Conservation (phyloP, 2,797 vertebrate genomes). For the Rhincodon typus region DNA sequence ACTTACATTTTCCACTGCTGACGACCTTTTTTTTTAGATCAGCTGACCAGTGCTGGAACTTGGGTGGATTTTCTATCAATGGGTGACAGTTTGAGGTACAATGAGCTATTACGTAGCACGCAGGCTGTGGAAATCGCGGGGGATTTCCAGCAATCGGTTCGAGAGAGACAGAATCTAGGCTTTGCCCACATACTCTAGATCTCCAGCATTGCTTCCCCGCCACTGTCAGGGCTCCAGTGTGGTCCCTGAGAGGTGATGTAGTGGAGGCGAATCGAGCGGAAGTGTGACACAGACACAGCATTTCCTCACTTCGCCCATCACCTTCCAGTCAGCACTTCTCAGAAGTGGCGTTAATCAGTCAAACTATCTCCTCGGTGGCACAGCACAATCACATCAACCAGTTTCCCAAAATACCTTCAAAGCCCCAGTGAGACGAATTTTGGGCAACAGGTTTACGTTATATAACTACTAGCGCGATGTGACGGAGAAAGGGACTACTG, state of each 20-base stretch:
- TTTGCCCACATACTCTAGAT: background rate
- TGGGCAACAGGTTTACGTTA: no score
- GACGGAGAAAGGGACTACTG: background rate
- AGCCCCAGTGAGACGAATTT: background rate
- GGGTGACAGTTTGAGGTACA: background rate
- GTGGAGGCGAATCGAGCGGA: background rate
- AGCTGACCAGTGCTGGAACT: background rate
- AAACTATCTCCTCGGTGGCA: background rate
- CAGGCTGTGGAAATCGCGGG: background rate
- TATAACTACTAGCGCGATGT: background rate
- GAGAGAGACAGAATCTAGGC: background rate
- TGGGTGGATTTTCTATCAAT: no score
- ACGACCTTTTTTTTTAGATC: background rate
- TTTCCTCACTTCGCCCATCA: background rate
- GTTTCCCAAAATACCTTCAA: background rate
- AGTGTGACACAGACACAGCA: no score
- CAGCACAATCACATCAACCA: background rate
- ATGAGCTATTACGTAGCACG: no score
- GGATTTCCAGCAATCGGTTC: background rate
- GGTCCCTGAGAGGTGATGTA: background rate
- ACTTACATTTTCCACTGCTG: background rate
- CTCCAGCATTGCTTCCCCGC: background rate
- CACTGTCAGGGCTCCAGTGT: background rate
- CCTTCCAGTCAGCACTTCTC: background rate
- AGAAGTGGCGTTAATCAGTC: background rate